These are phyloP conservation scores for Ametastegia equiseti DNA, from an alignment of 2,888 invertebrate genomes.

Conservation along the genomic window DNA sequence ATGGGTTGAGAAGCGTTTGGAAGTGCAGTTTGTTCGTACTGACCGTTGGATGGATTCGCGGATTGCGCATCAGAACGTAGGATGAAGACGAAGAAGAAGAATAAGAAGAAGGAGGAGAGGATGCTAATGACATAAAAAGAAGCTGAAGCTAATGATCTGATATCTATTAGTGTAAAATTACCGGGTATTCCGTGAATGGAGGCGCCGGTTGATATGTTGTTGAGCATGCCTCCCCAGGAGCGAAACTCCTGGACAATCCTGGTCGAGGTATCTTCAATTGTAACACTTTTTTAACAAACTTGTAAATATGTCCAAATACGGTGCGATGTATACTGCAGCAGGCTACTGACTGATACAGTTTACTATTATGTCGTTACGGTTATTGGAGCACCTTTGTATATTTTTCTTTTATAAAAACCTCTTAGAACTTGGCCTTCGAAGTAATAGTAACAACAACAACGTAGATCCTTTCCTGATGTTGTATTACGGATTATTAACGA, in stretches of 20 bases:
- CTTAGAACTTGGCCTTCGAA: too few relatives aligned
- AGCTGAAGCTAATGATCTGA: background rate
- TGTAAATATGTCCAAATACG: background rate
- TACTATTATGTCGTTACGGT: too few relatives aligned
- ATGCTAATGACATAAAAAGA: background rate
- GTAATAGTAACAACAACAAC: too few relatives aligned
- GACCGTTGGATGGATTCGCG: background rate
- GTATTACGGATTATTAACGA: too few relatives aligned
- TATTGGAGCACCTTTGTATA: too few relatives aligned
- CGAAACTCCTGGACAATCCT: slow-evolving; percentile 67
- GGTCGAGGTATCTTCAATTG: slow-evolving; percentile 61
- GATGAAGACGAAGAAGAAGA: background rate
- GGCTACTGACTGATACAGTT: too few relatives aligned
- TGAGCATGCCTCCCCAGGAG: slow-evolving; percentile 74
- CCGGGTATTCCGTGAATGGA: slow-evolving; percentile 74
- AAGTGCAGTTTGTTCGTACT: too few relatives aligned
- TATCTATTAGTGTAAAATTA: slow-evolving; percentile 58
- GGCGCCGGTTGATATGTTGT: slow-evolving; percentile 74
- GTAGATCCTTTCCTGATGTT: too few relatives aligned
- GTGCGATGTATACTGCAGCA: too few relatives aligned
- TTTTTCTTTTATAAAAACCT: too few relatives aligned
- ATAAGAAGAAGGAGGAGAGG: background rate
- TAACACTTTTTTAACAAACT: slow-evolving; percentile 51
- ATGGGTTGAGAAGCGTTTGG: too few relatives aligned
- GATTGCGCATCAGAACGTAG: background rate